A percentile compares a stretch with the other conserved stretches of the same genome.
Evolutionary conservation across 30 jellyfish, hydroid and myxozoan genomes (phyloP).

Genomic region (Aurelia sp.): DNA sequence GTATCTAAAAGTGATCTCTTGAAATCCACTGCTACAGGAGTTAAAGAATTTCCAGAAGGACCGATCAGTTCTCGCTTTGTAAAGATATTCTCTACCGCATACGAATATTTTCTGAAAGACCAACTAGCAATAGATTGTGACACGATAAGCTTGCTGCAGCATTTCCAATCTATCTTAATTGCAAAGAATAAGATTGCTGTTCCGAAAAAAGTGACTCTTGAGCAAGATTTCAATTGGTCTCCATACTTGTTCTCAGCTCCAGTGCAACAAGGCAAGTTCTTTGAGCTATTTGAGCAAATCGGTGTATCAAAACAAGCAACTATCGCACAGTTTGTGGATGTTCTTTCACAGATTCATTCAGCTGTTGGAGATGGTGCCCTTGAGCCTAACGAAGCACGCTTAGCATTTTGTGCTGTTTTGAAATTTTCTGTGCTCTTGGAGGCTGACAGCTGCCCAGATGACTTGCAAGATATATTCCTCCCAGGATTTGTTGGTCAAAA

Average conservation of each 20-base stretch:
- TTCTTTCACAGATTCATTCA: slow-evolving; percentile 17
- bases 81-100: not conserved
- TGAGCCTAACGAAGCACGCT: slow-evolving; percentile 56
- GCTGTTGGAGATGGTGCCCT: not conserved
- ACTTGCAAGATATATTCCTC: slow-evolving; percentile 19
- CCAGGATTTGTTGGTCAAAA: slow-evolving; percentile 44
- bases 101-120: slow-evolving; percentile 5
- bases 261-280: slow-evolving; percentile 47
- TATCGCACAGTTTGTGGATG: slow-evolving; percentile 28
- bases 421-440: slow-evolving; percentile 7
- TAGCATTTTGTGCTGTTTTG: slow-evolving; percentile 14
- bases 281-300: slow-evolving; percentile 28
- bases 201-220: slow-evolving; percentile 50
- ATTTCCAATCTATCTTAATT: slow-evolving; percentile 28
- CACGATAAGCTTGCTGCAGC: slow-evolving; percentile 39
- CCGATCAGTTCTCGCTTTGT: no score
- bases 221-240: slow-evolving; percentile 25
- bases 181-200: slow-evolving; percentile 7
- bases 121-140: not conserved
- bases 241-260: slow-evolving; percentile 66
- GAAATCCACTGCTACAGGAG: slow-evolving; percentile 18
- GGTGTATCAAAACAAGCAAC: slow-evolving; percentile 65
- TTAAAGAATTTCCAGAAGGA: slow-evolving; percentile 8
- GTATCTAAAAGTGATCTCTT: slow-evolving; percentile 4
- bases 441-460: not conserved